Conservation (phyloP, 2,797 vertebrate species). For the Oreochromis grahami region DNA sequence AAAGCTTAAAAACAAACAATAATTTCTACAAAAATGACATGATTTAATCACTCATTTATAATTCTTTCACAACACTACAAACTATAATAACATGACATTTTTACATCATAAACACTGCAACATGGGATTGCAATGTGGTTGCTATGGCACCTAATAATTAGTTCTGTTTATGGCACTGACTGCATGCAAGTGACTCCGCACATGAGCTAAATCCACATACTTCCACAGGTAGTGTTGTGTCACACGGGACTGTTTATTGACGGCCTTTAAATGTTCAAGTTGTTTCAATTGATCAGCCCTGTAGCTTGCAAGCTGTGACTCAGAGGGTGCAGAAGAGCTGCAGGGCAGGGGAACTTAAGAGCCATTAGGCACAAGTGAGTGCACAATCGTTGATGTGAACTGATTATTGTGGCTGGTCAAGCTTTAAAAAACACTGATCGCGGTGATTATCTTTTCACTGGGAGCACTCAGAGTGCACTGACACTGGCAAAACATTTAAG, state of each 20-base stretch:
- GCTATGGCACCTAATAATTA: conserved; percentile 40
- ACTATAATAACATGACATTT: not conserved
- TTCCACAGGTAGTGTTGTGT: conserved; percentile 68
- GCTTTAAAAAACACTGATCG: conserved; percentile 77
- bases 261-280: conserved; percentile 77
- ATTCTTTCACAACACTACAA: not conserved
- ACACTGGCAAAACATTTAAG: conserved; percentile 69
- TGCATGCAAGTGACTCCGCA: conserved; percentile 56
- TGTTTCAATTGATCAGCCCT: conserved; percentile 83
- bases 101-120: not conserved
- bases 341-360: conserved; percentile 66
- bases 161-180: conserved; percentile 65
- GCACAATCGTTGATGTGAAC: conserved; percentile 65
- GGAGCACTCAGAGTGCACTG: conserved; percentile 64
- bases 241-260: conserved; percentile 79
- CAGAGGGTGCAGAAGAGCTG: conserved; percentile 44
- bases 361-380: conserved; percentile 74
- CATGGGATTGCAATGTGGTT: not conserved
- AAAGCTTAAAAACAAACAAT: not conserved
- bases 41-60: not conserved
- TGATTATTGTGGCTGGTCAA: conserved; percentile 74
- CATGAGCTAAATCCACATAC: conserved; percentile 63
- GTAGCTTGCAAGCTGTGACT: conserved; percentile 59
- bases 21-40: not conserved
- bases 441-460: conserved; percentile 73